These are phyloP conservation scores for Merodon equestris DNA, from an alignment of 2,888 invertebrate genomes.

Conservation along the genomic window DNA sequence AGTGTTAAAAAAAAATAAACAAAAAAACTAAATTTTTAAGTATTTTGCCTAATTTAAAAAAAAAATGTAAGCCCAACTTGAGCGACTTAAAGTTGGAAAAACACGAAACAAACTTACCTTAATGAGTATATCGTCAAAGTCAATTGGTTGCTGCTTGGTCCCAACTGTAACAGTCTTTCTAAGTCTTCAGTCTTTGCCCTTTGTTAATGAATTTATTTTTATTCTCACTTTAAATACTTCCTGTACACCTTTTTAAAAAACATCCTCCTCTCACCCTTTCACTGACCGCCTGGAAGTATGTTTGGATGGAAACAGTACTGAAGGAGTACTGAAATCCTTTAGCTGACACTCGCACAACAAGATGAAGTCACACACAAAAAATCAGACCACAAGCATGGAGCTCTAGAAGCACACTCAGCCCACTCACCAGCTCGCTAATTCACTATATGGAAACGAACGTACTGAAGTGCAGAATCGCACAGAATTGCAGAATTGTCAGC, in stretches of 20 bases:
- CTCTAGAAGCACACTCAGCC: constrained; percentile 33
- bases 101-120: constrained; percentile 11
- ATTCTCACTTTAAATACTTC: constrained; percentile 49
- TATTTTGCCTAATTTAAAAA: background rate
- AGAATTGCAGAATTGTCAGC: constrained; percentile 4
- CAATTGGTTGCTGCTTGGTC: constrained; percentile 43
- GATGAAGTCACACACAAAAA: constrained; percentile 13
- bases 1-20: too few relatives aligned
- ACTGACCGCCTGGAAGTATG: background rate
- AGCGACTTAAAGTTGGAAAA: too few relatives aligned
- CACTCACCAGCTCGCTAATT: constrained; percentile 21
- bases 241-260: constrained; percentile 34
- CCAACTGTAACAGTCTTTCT: constrained; percentile 36
- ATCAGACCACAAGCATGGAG: constrained; percentile 21
- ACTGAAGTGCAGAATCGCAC: too few relatives aligned
- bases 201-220: too few relatives aligned
- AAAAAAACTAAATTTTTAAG: background rate
- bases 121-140: constrained; percentile 28
- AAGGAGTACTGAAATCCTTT: background rate
- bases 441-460: too few relatives aligned
- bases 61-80: too few relatives aligned
- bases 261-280: constrained; percentile 16
- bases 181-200: constrained; percentile 40
- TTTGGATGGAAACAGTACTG: too few relatives aligned
- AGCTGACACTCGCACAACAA: too few relatives aligned